Conservation (phyloP, 2,888 invertebrate genomes). For the Calameuta idolon region DNA sequence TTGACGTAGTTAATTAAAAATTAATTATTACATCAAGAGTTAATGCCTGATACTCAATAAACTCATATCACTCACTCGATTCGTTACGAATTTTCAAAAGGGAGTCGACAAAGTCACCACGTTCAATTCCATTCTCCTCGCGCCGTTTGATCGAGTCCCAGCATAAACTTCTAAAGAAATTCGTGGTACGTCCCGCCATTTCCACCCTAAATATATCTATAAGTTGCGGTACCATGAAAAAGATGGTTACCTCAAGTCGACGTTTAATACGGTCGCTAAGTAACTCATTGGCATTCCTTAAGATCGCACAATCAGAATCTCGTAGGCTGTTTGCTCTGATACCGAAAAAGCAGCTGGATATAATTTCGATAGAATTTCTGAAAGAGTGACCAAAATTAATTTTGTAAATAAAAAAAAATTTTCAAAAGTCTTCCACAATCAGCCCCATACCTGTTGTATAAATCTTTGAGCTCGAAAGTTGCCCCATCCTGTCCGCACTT, state of each 20-base stretch:
- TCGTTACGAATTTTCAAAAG: background rate
- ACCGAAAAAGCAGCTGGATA: background rate
- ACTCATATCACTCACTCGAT: background rate
- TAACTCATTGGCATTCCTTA: background rate
- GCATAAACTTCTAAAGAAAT: background rate
- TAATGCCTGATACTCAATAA: background rate
- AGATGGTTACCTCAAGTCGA: background rate
- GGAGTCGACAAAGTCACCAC: background rate
- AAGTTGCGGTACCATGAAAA: background rate
- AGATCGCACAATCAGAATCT: background rate
- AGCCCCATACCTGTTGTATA: background rate
- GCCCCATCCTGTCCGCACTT: constrained; percentile 13
- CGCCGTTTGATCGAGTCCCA: background rate
- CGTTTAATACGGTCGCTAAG: background rate
- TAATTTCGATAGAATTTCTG: background rate
- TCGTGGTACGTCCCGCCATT: background rate
- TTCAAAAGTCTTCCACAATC: background rate
- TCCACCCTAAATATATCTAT: background rate
- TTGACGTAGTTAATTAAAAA: too few species aligned
- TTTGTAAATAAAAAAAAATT: background rate
- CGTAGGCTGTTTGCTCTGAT: background rate
- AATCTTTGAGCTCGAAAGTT: constrained; percentile 16
- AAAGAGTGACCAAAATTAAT: background rate
- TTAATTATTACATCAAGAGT: too few species aligned
- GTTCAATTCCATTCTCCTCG: background rate